A percentile compares a stretch with the other conserved stretches of the same genome.
Evolutionary conservation across 2,888 invertebrate genomes (phyloP).

Genomic region (Athrips mouffetella): DNA sequence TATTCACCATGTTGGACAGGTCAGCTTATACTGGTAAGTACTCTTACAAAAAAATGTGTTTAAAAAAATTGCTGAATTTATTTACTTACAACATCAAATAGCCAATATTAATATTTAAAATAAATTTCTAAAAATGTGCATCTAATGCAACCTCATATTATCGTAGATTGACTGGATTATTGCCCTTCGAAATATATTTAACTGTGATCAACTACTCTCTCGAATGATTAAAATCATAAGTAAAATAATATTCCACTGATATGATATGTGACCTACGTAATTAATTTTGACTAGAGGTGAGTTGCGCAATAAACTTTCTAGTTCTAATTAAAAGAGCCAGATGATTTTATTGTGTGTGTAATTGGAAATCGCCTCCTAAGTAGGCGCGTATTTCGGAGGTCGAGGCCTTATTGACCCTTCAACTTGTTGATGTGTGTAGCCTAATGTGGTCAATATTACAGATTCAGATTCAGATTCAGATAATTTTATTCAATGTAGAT

Average conservation of each 20-base stretch:
- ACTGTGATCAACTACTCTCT: no score
- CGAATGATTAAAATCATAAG: no score
- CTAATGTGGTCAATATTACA: background rate
- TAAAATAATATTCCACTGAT: background rate
- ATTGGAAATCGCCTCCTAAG: constrained; percentile 6
- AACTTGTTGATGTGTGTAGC: background rate
- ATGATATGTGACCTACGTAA: constrained; percentile 6
- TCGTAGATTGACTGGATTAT: no score
- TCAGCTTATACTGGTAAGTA: no score
- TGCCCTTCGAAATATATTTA: no score
- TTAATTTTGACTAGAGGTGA: constrained; percentile 6
- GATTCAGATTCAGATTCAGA: background rate
- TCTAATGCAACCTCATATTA: no score
- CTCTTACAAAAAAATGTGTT: no score
- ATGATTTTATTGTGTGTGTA: constrained; percentile 9
- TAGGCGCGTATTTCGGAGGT: constrained; percentile 2
- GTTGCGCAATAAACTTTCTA: constrained; percentile 7
- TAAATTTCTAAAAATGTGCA: no score
- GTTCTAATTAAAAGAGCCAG: constrained; percentile 1
- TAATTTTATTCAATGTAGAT: background rate
- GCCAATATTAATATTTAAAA: no score
- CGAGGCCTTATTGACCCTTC: background rate
- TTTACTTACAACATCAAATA: no score
- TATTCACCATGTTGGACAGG: no score
- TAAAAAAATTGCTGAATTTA: no score